Base-by-base conservation (phyloP, 2,888 invertebrate species). In the Ophioninae sp. region DNA sequence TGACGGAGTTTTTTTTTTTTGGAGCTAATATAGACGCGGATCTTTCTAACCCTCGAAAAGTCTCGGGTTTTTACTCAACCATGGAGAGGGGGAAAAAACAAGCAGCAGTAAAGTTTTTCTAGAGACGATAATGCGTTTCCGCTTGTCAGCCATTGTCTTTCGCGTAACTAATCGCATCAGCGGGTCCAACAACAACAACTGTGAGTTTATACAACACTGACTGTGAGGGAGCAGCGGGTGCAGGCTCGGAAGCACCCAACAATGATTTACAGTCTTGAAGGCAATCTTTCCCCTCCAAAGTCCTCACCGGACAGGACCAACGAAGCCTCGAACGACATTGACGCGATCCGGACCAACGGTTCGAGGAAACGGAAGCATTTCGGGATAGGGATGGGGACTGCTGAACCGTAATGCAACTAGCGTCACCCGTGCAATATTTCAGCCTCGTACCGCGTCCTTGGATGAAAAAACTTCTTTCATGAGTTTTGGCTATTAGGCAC, bases 341-440 rank as follows among this genome's bases (percentile, higher is more conserved):
- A 56, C 56, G 63, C 69, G 75, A 79, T 81, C 58, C 30, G n/a
- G 37, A 3, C 17, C 71, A 59, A 61, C 37, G 44, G 44, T 72
- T 22, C 67, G 56, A 39, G 44, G 44, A 79, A 87, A 88, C 87
- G 88, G 87, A 84, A 87, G 87, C 85, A 71, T 72, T 65, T 30
- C 68, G 75, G 64, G 58, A n/a, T 10, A 77, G 79, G 51, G 67
- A 63, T 30, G 30, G 30, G 30, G 51, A 51, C 17, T 13, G 51
- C 17, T 72, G 30, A 68, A 78, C 64, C 73, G 23, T 69, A 22
- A 68, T 72, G 81, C 51, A 65, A 77, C 44, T 85, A 78, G 76
- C 79, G 74, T 71, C 64, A 63, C 44, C 73, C 79, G 68, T 68
- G 71, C 78, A 85, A 76, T 59, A 75, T 51, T 22, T 58, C 22